Conservation (phyloP, 2,113 vertebrate genomes). For the Gnathonemus echidnorhynchus region DNA sequence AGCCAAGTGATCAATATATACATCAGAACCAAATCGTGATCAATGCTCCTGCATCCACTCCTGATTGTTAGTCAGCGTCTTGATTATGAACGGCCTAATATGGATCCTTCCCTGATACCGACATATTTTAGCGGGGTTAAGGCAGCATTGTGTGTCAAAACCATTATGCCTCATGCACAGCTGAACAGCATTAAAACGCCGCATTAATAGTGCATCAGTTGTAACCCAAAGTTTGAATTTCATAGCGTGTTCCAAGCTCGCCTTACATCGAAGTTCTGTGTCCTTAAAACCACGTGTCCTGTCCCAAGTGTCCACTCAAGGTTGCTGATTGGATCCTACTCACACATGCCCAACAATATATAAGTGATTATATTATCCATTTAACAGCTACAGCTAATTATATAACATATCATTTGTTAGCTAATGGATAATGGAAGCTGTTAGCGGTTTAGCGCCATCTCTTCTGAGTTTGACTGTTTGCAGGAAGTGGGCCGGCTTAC, state of each 20-base stretch:
- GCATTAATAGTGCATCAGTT: not conserved
- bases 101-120: not conserved
- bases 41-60: not conserved
- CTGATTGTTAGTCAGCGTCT: not conserved
- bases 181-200: not conserved
- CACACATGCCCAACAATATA: conserved; percentile 3
- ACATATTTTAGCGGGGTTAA: not conserved
- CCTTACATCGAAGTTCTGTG: not conserved
- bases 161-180: not conserved
- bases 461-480: not conserved
- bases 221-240: not conserved
- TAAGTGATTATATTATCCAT: conserved; percentile 9
- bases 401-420: conserved; percentile 7
- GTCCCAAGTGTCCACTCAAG: not conserved
- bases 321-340: not conserved
- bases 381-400: not conserved
- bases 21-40: not conserved
- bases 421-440: not conserved
- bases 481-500: not conserved
- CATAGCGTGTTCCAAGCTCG: not conserved
- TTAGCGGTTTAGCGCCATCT: not conserved
- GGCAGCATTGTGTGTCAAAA: not conserved
- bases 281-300: not conserved
- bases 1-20: not conserved
- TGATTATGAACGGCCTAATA: not conserved